These are phyloP conservation scores for Mandrillus leucophaeus DNA, from an alignment of 2,113 vertebrate genomes.

Conservation along the genomic window DNA sequence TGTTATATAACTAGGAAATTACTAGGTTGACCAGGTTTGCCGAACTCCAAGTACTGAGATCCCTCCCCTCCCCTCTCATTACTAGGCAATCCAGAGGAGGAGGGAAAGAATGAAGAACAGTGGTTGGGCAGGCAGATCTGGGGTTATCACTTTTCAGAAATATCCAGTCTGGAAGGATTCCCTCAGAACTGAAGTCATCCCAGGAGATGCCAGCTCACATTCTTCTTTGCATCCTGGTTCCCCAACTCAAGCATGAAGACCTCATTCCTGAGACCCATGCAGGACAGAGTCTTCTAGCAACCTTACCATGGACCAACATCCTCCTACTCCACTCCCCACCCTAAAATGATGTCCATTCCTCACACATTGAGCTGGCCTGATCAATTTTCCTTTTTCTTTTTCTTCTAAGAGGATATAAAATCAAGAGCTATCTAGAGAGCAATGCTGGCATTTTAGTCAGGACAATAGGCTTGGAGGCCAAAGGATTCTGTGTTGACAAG, in stretches of 20 bases:
- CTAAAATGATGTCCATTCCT: background rate
- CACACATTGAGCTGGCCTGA: background rate
- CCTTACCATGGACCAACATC: fast-evolving
- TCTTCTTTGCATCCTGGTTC: background rate
- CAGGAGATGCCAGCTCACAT: conserved; percentile 28
- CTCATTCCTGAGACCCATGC: background rate
- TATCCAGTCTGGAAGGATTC: background rate
- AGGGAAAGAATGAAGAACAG: background rate
- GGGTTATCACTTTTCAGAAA: conserved; percentile 37
- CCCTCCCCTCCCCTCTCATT: background rate
- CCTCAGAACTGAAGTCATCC: conserved; percentile 47
- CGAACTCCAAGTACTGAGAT: background rate
- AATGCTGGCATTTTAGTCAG: conserved; percentile 48
- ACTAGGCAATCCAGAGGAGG: background rate
- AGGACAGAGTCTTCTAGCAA: background rate
- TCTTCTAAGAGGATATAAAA: conserved; percentile 31
- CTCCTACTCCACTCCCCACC: background rate
- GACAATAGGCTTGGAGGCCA: conserved; percentile 49
- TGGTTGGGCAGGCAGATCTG: background rate
- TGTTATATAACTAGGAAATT: background rate
- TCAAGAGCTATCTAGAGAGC: background rate
- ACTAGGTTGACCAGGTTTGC: background rate
- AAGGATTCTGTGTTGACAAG: conserved; percentile 55
- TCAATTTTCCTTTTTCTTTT: background rate
- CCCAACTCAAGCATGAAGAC: background rate